Evolutionary conservation across 2,113 vertebrate species (phyloP), one percentile per base, ranked within the genome.

Genomic region (Tragelaphus imberbis): DNA sequence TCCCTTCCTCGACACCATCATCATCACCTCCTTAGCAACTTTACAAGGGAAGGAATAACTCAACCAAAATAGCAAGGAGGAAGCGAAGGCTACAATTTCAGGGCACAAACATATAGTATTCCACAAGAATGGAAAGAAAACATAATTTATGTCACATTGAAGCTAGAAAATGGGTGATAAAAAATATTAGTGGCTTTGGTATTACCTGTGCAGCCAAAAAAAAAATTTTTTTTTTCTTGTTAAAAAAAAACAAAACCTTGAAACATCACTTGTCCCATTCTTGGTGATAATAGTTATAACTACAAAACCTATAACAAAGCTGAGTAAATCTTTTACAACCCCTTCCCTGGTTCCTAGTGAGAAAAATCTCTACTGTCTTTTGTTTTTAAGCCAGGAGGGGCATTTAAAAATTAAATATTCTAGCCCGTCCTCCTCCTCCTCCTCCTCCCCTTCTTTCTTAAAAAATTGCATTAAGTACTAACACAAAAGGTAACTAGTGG

Each of bases 401-500:
- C 87, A 68, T 16, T 61, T 98, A 98, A 98, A 97, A 98, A 98
- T 99, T 94, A 98, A 98, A 98, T 97, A 98, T 97, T 92, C 84
- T 40, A 96, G 93, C 98, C 98, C 97, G 98, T 98, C 98, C 98
- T 98, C 96, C 93, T 68, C 65, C 98, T 56, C 63, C 98, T 68
- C 96, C 98, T 98, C 96, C 98, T 97, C 98, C 98, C 97, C 96
- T 90, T 85, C 91, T 98, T 97, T 94, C 92, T 97, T 98, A 98
- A 98, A 98, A 98, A 98, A 97, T 97, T 98, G 98, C 97, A 98
- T 91, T 98, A 98, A 98, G 98, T 98, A 98, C 97, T 98, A 98
- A 99, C 98, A 99, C 99, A 99, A 99, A 99, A 99, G 99, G 99
- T 98, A 99, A 99, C 93, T 97, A 99, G 99, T 98, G 98, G 99